Evolutionary conservation across 2,797 vertebrate genomes (phyloP), one percentile per base, ranked within the genome.

Genomic region (Clarias laeviceps): DNA sequence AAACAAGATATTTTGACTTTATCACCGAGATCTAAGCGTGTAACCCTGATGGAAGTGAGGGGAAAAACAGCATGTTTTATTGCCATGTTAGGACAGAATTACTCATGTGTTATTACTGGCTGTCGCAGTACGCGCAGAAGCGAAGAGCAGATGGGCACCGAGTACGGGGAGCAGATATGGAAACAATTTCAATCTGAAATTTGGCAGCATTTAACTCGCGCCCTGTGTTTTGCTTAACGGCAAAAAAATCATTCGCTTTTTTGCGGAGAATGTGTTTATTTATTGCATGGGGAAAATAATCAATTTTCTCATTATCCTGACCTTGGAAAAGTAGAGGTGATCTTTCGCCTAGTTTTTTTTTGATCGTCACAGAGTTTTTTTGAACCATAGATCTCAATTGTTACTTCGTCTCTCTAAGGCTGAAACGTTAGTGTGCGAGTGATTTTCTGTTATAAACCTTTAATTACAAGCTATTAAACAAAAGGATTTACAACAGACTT

Each of bases 51-150:
- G 84, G 84, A 87, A 88, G 34, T 57, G 84, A 77, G 72, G 69
- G 68, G 79, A 80, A 83, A 80, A 73, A 87, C 17, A 79, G 84
- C 84, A 86, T 77, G 84, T 86, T 88, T 86, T 86, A 82, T 90
- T 84, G 83, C 88, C 83, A 85, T 88, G 87, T 88, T 90, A 88
- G 88, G 89, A 89, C 80, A 90, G 86, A 90, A 88, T 90, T 88
- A 89, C 89, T 90, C 89, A 90, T 88, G 87, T 90, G 88, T 89
- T 90, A 86, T 86, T 90, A 86, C 89, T 90, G 87, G 88, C 86
- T 82, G 82, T 80, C 22, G 70, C 57, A 78, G 84, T 50, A 80
- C 34, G 76, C 86, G 74, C 68, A 70, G 80, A 87, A 80, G 66
- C 69, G 82, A 59, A 80, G 86, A 88, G 89, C 89, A 90, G 89